Base-by-base conservation (phyloP, 2,113 vertebrate species). In the Scatophagus argus region DNA sequence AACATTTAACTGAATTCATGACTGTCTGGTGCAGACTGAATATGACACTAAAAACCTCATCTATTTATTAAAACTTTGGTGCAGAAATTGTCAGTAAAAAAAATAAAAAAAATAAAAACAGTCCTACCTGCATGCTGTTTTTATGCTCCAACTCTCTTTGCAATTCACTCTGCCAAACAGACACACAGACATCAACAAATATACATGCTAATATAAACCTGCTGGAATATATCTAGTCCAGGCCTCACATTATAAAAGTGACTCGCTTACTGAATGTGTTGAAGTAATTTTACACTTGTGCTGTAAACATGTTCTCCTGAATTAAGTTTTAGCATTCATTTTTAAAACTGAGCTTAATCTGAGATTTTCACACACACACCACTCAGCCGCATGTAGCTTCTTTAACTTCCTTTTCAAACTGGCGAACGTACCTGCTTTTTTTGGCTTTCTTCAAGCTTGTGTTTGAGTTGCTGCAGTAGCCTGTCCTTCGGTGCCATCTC, bases 401-500 rank as follows among this genome's bases (percentile, higher is more conserved):
- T 34, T 60, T 7, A 66, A 29, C 7, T 7, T n/a, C 21, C 12
- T 7, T 58, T 34, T 29, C 16, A 69, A 21, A 52, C 5, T 16
- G 17, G 19, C 29, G 36, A 8, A 63, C 16, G 12, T 89, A 99
- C 98, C 96, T 98, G 96, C 47, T 96, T 95, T 83, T 94, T 95
- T 83, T 86, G 96, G 87, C 93, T 95, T 76, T 99, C 97, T 19
- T 99, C 97, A 77, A 99, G 86, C 79, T 96, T 98, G 84, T 68
- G 91, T 91, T 97, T 97, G 52, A 97, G 94, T 84, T 99, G 97
- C 82, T 97, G 97, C 55, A 99, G 52, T 7, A 96, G 94, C 47
- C 96, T 88, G 5, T 99, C 98, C 88, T 98, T 99, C 94, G 98
- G 97, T 46, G 94, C 94, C 34, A 96, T 77, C 64, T 99, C 97